These are phyloP conservation scores for Theretra japonica DNA, from an alignment of 2,888 invertebrate species.

Conservation along the genomic window DNA sequence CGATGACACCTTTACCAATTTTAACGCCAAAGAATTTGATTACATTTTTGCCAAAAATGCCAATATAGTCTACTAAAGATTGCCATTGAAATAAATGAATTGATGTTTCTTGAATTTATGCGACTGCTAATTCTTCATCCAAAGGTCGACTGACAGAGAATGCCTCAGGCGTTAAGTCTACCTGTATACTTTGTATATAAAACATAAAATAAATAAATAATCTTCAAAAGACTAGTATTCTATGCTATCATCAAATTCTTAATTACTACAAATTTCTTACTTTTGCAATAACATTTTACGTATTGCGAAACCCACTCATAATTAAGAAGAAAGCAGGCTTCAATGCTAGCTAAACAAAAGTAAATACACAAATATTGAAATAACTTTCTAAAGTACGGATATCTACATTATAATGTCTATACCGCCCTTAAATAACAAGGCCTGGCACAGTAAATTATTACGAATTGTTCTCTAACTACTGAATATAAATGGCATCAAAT, in stretches of 20 bases:
- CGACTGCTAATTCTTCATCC: too few species aligned
- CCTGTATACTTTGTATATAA: too few species aligned
- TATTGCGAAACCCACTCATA: neutral
- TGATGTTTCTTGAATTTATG: too few species aligned
- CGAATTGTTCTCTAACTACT: neutral
- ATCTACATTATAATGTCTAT: neutral
- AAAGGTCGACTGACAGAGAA: too few species aligned
- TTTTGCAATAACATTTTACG: neutral
- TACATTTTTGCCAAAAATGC: too few species aligned
- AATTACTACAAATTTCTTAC: neutral
- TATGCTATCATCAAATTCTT: neutral
- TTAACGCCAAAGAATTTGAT: too few species aligned
- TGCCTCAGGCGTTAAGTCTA: too few species aligned
- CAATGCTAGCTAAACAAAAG: neutral
- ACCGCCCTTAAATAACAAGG: slow-evolving; percentile 1
- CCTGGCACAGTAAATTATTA: neutral
- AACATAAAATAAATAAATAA: too few species aligned
- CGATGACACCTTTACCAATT: too few species aligned
- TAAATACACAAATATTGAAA: neutral
- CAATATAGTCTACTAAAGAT: too few species aligned
- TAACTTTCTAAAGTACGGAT: neutral
- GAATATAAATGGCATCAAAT: neutral
- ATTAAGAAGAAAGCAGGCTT: neutral
- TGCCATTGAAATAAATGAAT: too few species aligned
- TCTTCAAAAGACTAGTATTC: too few species aligned